phyloP scores from a whole-genome alignment of 2,113 vertebrate genomes.

The Gobio gobio region DNA sequence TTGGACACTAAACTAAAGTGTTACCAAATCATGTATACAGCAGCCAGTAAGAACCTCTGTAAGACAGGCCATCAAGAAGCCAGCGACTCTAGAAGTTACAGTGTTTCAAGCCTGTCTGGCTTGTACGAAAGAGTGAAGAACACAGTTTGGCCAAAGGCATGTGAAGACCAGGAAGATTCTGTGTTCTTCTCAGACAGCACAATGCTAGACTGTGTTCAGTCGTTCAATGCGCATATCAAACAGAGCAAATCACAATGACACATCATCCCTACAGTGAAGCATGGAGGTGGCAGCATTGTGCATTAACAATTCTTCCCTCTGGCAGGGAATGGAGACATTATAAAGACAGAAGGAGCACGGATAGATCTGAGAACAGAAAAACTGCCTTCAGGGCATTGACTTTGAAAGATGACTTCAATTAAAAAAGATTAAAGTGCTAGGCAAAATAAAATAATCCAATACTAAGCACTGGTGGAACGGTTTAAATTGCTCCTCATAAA shows the following conservation, averaged over 20 bases:
- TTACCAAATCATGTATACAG: not conserved
- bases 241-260: not conserved
- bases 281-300: not conserved
- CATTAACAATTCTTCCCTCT: not conserved
- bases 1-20: too few relatives aligned
- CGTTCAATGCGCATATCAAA: not conserved
- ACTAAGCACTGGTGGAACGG: not conserved
- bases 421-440: not conserved
- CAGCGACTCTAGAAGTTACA: not conserved
- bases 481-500: not conserved
- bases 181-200: not conserved
- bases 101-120: not conserved
- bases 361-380: not conserved
- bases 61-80: not conserved
- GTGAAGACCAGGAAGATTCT: not conserved
- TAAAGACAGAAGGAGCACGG: not conserved
- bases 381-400: not conserved
- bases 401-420: not conserved
- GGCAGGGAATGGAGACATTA: not conserved
- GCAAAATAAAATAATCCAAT: not conserved
- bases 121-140: not conserved
- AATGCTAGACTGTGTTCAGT: not conserved
- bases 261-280: constrained; percentile 11
- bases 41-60: not conserved
- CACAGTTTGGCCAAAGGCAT: not conserved